phyloP scores from a whole-genome alignment of 2,797 vertebrate genomes.

The Liparis tanakae region DNA sequence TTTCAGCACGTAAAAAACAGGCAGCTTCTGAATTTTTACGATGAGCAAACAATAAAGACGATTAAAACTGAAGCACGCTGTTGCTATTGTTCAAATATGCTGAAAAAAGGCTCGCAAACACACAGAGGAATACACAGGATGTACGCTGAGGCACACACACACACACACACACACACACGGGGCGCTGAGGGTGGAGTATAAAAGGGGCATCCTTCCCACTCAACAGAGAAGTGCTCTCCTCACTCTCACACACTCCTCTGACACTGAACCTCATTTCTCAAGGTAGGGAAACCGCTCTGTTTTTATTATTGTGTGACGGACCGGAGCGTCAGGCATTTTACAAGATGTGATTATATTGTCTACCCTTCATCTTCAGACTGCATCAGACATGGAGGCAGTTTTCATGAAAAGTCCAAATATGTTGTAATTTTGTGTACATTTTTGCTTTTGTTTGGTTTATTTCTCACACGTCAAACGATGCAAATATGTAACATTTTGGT shows the following conservation, averaged over 20 bases:
- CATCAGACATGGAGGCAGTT: not conserved
- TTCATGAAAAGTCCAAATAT: not conserved
- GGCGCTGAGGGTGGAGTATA: conserved; percentile 76
- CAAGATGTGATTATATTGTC: not conserved
- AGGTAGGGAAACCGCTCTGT: conserved; percentile 67
- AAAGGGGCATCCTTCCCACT: conserved; percentile 77
- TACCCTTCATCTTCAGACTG: not conserved
- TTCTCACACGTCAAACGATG: not conserved
- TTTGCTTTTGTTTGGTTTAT: not conserved
- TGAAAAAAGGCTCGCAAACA: conserved; percentile 34
- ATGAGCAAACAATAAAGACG: conserved; percentile 54
- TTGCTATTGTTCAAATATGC: conserved; percentile 26
- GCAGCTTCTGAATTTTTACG: conserved; percentile 36
- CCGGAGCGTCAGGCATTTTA: not conserved
- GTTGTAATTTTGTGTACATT: not conserved
- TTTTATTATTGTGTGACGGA: not conserved
- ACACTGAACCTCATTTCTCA: conserved; percentile 61
- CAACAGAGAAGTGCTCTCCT: conserved; percentile 71
- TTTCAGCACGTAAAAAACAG: conserved; percentile 9
- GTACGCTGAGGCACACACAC: conserved; percentile 46
- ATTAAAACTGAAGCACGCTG: conserved; percentile 47
- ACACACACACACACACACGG: conserved; percentile 46
- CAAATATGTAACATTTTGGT: not conserved
- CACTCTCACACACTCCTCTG: conserved; percentile 63
- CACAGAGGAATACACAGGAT: conserved; percentile 42